Conservation (phyloP, 2,113 vertebrate genomes). For the Zeus faber region DNA sequence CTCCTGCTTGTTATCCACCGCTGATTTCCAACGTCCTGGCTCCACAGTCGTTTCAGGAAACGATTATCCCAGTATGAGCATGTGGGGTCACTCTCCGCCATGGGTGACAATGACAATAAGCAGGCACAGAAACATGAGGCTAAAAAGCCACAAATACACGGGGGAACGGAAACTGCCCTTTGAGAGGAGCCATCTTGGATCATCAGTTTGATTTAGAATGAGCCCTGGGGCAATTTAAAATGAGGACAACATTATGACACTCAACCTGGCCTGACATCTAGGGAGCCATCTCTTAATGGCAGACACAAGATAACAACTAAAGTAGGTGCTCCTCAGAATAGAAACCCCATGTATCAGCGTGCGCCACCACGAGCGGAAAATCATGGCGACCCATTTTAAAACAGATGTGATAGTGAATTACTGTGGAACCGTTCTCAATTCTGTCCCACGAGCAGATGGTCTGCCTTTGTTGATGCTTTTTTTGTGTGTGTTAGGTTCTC, state of each 20-base stretch:
- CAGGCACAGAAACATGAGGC: conserved; percentile 9
- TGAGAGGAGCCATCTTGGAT: conserved; percentile 24
- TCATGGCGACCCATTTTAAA: conserved; percentile 57
- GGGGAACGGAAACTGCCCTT: conserved; percentile 32
- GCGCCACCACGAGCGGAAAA: conserved; percentile 51
- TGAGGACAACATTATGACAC: conserved; percentile 32
- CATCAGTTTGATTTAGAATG: conserved; percentile 27
- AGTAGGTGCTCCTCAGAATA: conserved; percentile 53
- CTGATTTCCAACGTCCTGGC: too few relatives aligned
- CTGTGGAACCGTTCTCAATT: conserved; percentile 25
- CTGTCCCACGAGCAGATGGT: conserved; percentile 35
- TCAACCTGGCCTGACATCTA: conserved; percentile 35
- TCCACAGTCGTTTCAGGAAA: conserved; percentile 9
- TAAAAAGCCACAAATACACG: conserved; percentile 17
- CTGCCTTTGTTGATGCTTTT: conserved; percentile 27
- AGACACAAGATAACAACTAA: conserved; percentile 37
- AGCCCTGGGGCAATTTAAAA: conserved; percentile 40
- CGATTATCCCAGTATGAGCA: conserved; percentile 27
- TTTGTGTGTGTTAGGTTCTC: conserved; percentile 24
- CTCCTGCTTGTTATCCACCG: too few relatives aligned
- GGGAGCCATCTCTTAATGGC: conserved; percentile 46
- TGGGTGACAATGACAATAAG: conserved; percentile 14
- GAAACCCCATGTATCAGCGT: conserved; percentile 52
- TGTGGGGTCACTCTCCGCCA: conserved; percentile 9
- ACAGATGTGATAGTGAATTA: too few relatives aligned